Base-by-base conservation (phyloP, 2,888 invertebrate species). In the Artemia sp. region DNA sequence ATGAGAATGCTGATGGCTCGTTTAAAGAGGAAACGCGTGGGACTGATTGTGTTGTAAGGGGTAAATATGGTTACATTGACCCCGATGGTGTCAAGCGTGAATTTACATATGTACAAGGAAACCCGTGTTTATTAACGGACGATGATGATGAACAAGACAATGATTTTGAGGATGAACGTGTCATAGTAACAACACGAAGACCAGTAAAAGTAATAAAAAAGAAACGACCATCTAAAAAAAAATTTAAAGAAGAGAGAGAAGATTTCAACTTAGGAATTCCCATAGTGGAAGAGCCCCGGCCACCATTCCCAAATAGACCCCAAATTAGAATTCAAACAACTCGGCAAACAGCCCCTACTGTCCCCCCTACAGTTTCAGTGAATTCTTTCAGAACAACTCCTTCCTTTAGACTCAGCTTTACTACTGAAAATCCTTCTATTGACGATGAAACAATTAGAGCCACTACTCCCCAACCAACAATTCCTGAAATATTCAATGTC, bases 21-120 rank as follows among this genome's bases (percentile, higher is more conserved):
- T 90, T 90, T 81, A 90, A 90, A 76, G 90, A 90, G 76, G 90
- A 90, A 78, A 90, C 89, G 5, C 80, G 90, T 71, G 90, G 89
- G 68, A 87, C 88, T 0, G 90, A 90, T 79, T 90, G 90, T 77
- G 89, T 90, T 0, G 90, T 90, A 8, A 83, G 89, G 72, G 90
- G 90, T 69, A 90, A 90, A 78, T 90, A 90, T 78, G 90, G 90
- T 38, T 90, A 90, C 80, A 81, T 90, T 12, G 90, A 90, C 79
- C 90, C 90, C 0, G 89, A 89, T 74, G 90, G 90, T 74, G 88
- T 89, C 80, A 88, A 88, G 76, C 80, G 90, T 73, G 90, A 90
- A 78, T 90, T 90, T 79, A 88, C 88, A 8, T 90, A 90, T 79
- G 89, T 89, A 0, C 88, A 88, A 50, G 90, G 90, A 24, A 89